Evolutionary conservation across 2,888 invertebrate species (phyloP).

Genomic region (Meteorus colon): DNA sequence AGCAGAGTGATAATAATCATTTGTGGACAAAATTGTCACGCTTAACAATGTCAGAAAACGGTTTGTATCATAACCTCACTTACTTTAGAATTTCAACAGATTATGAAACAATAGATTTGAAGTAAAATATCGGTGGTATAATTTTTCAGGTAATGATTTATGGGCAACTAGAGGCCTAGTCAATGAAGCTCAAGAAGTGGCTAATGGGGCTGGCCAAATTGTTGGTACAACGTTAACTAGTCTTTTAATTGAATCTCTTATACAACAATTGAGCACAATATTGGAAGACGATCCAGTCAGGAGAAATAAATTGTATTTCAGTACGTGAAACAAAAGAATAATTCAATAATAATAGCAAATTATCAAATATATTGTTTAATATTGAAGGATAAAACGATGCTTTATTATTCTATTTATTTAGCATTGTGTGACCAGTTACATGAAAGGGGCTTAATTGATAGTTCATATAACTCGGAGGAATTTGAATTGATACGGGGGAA

Average conservation of each 20-base stretch:
- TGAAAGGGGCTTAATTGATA: constrained; percentile 81
- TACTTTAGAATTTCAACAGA: constrained; percentile 31
- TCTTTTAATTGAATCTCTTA: constrained; percentile 81
- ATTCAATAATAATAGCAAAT: not conserved
- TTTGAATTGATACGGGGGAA: constrained; percentile 82
- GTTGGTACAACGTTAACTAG: constrained; percentile 76
- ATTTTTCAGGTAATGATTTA: constrained; percentile 52
- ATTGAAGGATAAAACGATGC: not conserved
- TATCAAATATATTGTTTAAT: not conserved
- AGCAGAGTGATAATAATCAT: constrained; percentile 48
- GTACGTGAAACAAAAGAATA: constrained; percentile 55
- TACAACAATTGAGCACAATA: constrained; percentile 80
- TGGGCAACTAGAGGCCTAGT: constrained; percentile 48
- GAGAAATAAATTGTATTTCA: constrained; percentile 79
- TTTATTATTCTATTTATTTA: constrained; percentile 17
- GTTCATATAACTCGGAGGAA: constrained; percentile 81
- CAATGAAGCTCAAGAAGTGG: constrained; percentile 46
- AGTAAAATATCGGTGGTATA: constrained; percentile 19
- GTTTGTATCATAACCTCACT: constrained; percentile 53
- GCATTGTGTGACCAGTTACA: constrained; percentile 78
- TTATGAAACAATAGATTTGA: constrained; percentile 34
- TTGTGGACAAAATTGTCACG: constrained; percentile 65
- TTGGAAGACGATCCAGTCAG: constrained; percentile 78
- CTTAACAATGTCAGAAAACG: constrained; percentile 68
- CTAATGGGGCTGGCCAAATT: constrained; percentile 51